A percentile compares a stretch with the other conserved stretches of the same genome.
These are phyloP conservation scores for Forbesichthys papilliferus DNA, from an alignment of 2,113 vertebrate species.

Conservation along the genomic window DNA sequence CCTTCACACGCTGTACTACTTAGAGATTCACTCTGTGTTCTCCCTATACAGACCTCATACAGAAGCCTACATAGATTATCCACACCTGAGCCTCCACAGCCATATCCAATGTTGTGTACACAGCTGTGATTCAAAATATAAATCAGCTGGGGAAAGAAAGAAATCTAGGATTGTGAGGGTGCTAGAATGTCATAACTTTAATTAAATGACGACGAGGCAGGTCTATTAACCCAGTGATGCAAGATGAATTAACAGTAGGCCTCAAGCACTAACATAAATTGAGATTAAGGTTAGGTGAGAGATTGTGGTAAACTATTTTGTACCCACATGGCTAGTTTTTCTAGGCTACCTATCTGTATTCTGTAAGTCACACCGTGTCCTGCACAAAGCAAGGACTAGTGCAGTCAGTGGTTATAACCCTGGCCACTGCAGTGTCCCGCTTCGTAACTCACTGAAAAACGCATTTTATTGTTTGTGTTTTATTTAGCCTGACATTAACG, in stretches of 20 bases:
- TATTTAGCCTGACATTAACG: neutral
- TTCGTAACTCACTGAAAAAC: neutral
- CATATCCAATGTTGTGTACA: too few relatives aligned
- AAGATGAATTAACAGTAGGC: neutral
- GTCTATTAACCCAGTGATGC: neutral
- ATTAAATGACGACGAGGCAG: too few relatives aligned
- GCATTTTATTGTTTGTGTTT: too few relatives aligned
- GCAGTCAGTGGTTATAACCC: neutral
- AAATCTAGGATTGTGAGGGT: too few relatives aligned
- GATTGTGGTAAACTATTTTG: too few relatives aligned
- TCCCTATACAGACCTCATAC: neutral
- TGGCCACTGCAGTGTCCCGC: neutral
- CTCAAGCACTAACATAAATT: neutral
- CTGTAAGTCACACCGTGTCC: neutral
- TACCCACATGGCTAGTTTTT: too few relatives aligned
- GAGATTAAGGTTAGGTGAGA: neutral
- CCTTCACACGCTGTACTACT: neutral
- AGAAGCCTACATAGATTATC: too few relatives aligned
- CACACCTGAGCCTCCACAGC: too few relatives aligned
- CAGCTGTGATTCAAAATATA: too few relatives aligned
- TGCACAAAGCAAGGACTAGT: neutral
- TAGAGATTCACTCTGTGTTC: neutral
- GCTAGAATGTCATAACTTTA: too few relatives aligned
- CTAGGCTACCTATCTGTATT: too few relatives aligned
- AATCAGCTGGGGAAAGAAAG: too few relatives aligned